Percentiles rank a stretch among this genome's conserved stretches.
These are phyloP conservation scores for Gnathonemus longibarbis DNA, from an alignment of 2,113 vertebrate species.

Conservation along the genomic window DNA sequence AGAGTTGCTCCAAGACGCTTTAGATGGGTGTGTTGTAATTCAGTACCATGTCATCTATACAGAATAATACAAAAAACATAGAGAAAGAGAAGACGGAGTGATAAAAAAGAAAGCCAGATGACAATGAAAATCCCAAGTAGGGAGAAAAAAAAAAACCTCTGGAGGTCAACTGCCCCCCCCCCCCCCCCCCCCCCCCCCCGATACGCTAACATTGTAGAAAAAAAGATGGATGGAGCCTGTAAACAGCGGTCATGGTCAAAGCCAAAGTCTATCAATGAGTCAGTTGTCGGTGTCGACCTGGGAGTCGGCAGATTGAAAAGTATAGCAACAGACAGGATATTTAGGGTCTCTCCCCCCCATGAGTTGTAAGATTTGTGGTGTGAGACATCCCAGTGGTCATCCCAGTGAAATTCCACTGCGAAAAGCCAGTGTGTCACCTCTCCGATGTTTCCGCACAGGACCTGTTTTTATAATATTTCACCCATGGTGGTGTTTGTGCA, in stretches of 20 bases:
- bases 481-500: neutral
- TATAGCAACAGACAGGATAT: neutral
- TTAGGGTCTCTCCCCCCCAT: neutral
- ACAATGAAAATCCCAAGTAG: neutral
- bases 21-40: neutral
- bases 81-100: neutral
- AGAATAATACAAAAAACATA: neutral
- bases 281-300: neutral
- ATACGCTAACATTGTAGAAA: neutral
- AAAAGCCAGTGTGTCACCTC: neutral
- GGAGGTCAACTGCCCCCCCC: neutral
- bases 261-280: neutral
- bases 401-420: neutral
- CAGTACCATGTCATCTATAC: neutral
- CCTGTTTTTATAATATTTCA: neutral
- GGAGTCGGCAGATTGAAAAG: neutral
- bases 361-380: neutral
- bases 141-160: neutral
- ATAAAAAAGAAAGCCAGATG: neutral
- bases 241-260: neutral
- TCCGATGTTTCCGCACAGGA: neutral
- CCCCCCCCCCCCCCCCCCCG: neutral
- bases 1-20: neutral
- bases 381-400: neutral
- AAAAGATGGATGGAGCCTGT: neutral